phyloP scores from a whole-genome alignment of 2,888 invertebrate genomes.

The Sepiola atlantica region DNA sequence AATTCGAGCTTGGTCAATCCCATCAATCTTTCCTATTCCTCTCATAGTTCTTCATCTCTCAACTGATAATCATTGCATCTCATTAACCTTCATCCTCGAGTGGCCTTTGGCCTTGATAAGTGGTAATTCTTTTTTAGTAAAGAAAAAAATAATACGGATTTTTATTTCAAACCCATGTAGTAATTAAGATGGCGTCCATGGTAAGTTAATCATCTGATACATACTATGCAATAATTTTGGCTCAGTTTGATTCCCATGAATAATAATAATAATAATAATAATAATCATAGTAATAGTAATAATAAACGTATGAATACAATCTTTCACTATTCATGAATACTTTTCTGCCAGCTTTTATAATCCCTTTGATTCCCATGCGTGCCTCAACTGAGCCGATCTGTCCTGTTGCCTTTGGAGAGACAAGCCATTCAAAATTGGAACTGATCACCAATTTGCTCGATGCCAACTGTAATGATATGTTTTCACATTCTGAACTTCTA shows the following conservation, averaged over 20 bases:
- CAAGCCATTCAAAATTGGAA: not conserved
- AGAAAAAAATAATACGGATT: too few relatives aligned
- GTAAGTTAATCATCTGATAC: not conserved
- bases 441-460: not conserved
- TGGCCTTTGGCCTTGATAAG: too few relatives aligned
- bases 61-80: too few relatives aligned
- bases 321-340: not conserved
- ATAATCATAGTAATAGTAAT: too few relatives aligned
- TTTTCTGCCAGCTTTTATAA: not conserved
- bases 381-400: not conserved
- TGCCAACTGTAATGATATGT: not conserved
- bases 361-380: not conserved
- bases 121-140: too few relatives aligned
- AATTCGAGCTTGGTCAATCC: too few relatives aligned
- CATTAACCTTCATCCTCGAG: too few relatives aligned
- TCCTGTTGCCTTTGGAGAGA: not conserved
- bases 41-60: too few relatives aligned
- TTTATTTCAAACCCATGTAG: too few relatives aligned
- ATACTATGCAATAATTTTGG: not conserved
- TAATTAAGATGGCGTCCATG: not conserved
- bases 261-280: not conserved
- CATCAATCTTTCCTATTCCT: too few relatives aligned
- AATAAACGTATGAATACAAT: not conserved
- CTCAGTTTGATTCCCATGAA: not conserved
- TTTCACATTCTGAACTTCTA: not conserved